Evolutionary conservation across 2,888 invertebrate species (phyloP).

Genomic region (Drosophila austrosaltans): DNA sequence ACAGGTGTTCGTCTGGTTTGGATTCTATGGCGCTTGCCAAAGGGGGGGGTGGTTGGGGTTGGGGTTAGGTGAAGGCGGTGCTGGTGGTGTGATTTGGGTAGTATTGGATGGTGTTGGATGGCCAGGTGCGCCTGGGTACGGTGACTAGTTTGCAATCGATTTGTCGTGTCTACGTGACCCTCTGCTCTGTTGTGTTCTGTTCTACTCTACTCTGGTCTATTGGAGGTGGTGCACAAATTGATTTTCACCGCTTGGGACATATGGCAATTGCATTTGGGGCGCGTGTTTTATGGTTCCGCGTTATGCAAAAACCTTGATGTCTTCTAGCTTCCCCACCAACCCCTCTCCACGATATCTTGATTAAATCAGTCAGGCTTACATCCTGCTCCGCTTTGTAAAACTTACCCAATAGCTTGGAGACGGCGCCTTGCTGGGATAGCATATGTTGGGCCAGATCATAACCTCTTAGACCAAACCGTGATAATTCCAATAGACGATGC

Average conservation of each 20-base stretch:
- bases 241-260: slow-evolving; percentile 67
- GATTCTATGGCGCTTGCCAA: neutral
- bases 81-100: neutral
- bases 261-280: slow-evolving; percentile 77
- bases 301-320: slow-evolving; percentile 43
- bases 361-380: slow-evolving; percentile 2
- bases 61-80: neutral
- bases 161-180: slow-evolving; percentile 76
- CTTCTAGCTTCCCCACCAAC: neutral
- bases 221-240: slow-evolving; percentile 55
- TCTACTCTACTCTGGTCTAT: no score
- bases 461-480: slow-evolving; percentile 91
- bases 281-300: slow-evolving; percentile 68
- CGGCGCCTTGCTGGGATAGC: slow-evolving; percentile 95
- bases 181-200: slow-evolving; percentile 37
- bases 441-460: slow-evolving; percentile 96
- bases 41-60: neutral
- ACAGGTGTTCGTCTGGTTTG: slow-evolving; percentile 45
- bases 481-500: slow-evolving; percentile 91
- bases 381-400: slow-evolving; percentile 1
- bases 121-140: slow-evolving; percentile 67
- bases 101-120: slow-evolving; percentile 30
- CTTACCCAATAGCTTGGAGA: slow-evolving; percentile 95
- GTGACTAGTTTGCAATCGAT: slow-evolving; percentile 65
- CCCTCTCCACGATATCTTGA: slow-evolving; percentile 56